phyloP scores from a whole-genome alignment of 2,888 invertebrate species.

The Sabellastarte sp. region DNA sequence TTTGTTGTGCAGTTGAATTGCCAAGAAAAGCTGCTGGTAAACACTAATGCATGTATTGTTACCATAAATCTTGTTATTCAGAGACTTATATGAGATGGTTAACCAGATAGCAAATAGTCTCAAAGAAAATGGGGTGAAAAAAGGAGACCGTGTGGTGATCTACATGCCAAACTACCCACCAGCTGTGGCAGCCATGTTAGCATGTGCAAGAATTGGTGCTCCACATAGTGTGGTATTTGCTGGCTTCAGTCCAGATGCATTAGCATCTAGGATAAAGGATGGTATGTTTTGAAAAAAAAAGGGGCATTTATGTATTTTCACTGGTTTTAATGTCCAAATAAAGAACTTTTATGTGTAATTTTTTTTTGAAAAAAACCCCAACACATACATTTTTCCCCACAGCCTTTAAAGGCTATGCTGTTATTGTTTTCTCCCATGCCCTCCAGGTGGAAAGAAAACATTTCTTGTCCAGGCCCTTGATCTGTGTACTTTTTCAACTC shows the following conservation, averaged over 20 bases:
- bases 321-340: too few relatives aligned
- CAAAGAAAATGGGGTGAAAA: slow-evolving; percentile 53
- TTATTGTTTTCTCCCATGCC: too few relatives aligned
- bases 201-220: slow-evolving; percentile 63
- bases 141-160: slow-evolving; percentile 62
- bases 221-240: slow-evolving; percentile 63
- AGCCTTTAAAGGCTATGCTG: too few relatives aligned
- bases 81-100: slow-evolving; percentile 57
- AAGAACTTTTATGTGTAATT: too few relatives aligned
- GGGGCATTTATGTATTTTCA: background rate
- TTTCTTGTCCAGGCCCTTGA: too few relatives aligned
- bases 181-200: slow-evolving; percentile 62
- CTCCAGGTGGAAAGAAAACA: too few relatives aligned
- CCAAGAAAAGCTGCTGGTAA: too few relatives aligned
- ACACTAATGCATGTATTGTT: too few relatives aligned
- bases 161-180: slow-evolving; percentile 61
- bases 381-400: background rate
- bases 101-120: slow-evolving; percentile 58
- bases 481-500: too few relatives aligned
- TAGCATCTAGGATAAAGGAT: slow-evolving; percentile 61
- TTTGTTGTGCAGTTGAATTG: too few relatives aligned
- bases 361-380: background rate
- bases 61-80: too few relatives aligned
- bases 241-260: slow-evolving; percentile 62
- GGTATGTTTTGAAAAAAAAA: slow-evolving; percentile 36